These are phyloP conservation scores for Urosaurus nigricauda DNA, from an alignment of 2,797 vertebrate genomes.

Conservation along the genomic window DNA sequence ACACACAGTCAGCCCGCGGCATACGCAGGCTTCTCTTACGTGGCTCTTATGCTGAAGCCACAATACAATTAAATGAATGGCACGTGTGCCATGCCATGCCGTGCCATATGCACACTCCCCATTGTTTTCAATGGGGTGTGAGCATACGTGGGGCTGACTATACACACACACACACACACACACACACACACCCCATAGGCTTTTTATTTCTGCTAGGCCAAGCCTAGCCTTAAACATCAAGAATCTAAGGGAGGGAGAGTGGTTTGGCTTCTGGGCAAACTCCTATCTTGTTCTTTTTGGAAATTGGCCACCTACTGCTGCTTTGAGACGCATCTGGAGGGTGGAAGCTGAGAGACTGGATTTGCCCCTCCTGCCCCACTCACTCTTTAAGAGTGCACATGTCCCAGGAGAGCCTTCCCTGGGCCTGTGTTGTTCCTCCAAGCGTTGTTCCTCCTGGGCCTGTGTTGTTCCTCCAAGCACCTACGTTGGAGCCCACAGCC, in stretches of 20 bases:
- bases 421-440: background rate
- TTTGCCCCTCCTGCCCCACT: background rate
- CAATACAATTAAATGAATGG: no score
- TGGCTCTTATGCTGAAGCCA: no score
- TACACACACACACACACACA: no score
- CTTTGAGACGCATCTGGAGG: background rate
- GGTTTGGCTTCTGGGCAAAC: background rate
- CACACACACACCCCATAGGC: no score
- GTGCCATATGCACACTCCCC: no score
- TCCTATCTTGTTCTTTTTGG: background rate
- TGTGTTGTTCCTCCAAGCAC: background rate
- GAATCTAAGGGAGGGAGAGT: background rate
- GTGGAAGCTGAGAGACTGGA: background rate
- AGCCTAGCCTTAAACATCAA: constrained; percentile 1
- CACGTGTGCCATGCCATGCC: no score
- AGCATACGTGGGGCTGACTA: no score
- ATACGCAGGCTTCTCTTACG: no score
- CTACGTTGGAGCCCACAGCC: background rate
- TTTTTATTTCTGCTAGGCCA: background rate
- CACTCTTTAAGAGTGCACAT: background rate
- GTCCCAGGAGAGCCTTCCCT: background rate
- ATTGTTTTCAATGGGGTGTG: no score
- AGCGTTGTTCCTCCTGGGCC: background rate
- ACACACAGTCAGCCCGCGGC: no score
- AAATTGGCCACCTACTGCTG: background rate